Conservation (phyloP, 2,113 vertebrate species). For the Lycaon pictus region DNA sequence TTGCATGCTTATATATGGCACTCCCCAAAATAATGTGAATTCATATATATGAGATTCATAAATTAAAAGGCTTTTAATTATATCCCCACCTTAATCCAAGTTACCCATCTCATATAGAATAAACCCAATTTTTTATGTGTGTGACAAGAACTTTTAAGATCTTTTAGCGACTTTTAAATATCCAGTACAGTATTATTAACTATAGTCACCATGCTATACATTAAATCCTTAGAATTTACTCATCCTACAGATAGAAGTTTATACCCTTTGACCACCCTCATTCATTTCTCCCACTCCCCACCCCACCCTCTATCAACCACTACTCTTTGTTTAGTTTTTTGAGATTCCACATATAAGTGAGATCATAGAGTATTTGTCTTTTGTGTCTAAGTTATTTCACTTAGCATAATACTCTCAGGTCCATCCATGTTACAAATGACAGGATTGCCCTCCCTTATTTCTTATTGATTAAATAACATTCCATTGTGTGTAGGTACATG, state of each 20-base stretch:
- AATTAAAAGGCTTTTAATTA: not conserved
- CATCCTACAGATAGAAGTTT: not conserved
- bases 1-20: not conserved
- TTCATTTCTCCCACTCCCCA: fast-evolving
- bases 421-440: not conserved
- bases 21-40: not conserved
- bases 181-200: not conserved
- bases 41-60: not conserved
- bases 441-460: not conserved
- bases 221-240: not conserved
- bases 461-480: not conserved
- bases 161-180: not conserved
- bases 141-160: not conserved
- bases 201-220: not conserved
- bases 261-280: not conserved
- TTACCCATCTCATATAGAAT: not conserved
- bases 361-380: not conserved
- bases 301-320: too few species aligned
- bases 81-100: not conserved
- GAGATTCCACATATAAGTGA: not conserved
- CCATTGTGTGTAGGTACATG: too few species aligned
- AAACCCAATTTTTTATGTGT: not conserved
- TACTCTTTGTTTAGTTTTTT: not conserved
- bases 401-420: not conserved
- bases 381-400: not conserved